Base-by-base conservation (phyloP, 2,888 invertebrate genomes). In the Nomada ruficornis region DNA sequence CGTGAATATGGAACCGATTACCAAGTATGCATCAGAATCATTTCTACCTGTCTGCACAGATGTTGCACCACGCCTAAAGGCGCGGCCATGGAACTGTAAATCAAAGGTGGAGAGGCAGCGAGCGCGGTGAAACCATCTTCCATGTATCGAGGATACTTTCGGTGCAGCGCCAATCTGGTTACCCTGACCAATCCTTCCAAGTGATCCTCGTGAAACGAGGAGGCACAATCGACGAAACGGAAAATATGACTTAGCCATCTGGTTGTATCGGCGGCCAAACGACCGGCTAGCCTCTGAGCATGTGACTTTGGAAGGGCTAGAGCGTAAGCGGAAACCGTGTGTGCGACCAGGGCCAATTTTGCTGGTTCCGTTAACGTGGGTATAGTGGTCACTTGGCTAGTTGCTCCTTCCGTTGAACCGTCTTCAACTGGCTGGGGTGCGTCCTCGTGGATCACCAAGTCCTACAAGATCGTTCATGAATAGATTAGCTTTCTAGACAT, bases 181-280 rank as follows among this genome's bases (percentile, higher is more conserved):
- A 98, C 96, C 64, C 97, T 95, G 18, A 98, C 96, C 42, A 98
- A 94, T 3, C 98, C 98, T 90, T 98, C 98, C 52, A 97, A 94
- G 84, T 97, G 97, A 89, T 98, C 98, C 85, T 98, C 97, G 91
- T 98, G 98, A 92, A 98, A 98, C 92, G 96, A 98, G 2, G 98
- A 97, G 52, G 97, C 96, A 80, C 97, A 97, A 90, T 98, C 97
- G 81, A 96, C 95, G 93, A 98, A 96, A 89, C 98, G 97, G 93
- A 82, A 94, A 94, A 98, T 95, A 91, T 97, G 96, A 71, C 97
- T 96, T 90, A 98, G 95, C 98, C 98, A 98, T 86, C 97, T 94
- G 5, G 97, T 97, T 0, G 98, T 97, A 91, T 98, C 98, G 47
- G 96, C 96, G 0, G 97, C 96, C 86, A 98, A 96, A 89, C 97